These are phyloP conservation scores for Cerastoderma edule DNA, from an alignment of 2,888 invertebrate species.

Conservation along the genomic window DNA sequence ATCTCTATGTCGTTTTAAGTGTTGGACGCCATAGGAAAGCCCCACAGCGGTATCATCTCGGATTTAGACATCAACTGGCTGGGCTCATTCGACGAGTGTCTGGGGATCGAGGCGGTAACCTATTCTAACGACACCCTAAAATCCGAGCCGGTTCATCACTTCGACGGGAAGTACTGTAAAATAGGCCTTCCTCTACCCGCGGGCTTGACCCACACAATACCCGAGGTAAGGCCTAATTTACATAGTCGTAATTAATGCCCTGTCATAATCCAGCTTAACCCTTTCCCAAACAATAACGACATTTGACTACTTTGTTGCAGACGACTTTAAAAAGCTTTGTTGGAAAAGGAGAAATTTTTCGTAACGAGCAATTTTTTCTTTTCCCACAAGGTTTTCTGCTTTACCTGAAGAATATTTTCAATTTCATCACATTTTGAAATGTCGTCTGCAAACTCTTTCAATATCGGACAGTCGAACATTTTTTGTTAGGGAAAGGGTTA, in stretches of 20 bases:
- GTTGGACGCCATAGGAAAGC: conserved; percentile 24
- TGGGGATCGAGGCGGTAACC: conserved; percentile 3
- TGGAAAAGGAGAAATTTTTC: not conserved
- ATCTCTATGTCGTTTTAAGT: no score
- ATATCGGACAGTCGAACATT: no score
- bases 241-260: no score
- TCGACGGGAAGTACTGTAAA: conserved; percentile 22
- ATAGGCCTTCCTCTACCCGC: not conserved
- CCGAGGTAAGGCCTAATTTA: no score
- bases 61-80: conserved; percentile 3
- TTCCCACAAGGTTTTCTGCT: no score
- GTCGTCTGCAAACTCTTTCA: no score
- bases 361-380: no score
- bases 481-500: no score
- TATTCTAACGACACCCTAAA: conserved; percentile 10
- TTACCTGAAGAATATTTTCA: no score
- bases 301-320: not conserved
- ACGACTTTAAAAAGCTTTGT: not conserved
- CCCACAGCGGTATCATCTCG: conserved; percentile 1
- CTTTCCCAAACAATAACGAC: not conserved
- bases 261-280: no score
- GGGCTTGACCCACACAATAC: no score
- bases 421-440: no score
- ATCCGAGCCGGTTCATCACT: conserved; percentile 4
- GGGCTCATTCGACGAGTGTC: conserved; percentile 10